Percentiles rank a stretch among this genome's conserved stretches.
Conservation (phyloP, 2,113 vertebrate species). For the Mormyrus lacerda region DNA sequence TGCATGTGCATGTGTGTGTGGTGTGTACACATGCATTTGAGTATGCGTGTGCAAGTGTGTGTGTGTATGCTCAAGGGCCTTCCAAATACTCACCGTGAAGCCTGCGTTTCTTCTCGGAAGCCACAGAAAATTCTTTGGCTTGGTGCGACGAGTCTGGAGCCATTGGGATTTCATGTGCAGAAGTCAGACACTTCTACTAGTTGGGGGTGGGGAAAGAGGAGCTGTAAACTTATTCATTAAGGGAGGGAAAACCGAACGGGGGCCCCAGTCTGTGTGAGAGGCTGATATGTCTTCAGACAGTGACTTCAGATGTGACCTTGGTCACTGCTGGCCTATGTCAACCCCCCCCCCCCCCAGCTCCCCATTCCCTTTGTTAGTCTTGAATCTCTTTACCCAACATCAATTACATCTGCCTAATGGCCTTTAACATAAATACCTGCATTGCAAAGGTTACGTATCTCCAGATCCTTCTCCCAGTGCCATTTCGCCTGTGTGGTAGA, state of each 20-base stretch:
- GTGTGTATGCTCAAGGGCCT: not conserved
- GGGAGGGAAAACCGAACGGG: not conserved
- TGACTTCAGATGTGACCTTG: not conserved
- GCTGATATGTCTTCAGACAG: not conserved
- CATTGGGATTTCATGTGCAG: not conserved
- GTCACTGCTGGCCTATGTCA: not conserved
- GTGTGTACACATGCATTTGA: not conserved
- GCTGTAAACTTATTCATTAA: not conserved
- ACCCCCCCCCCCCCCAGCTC: not conserved
- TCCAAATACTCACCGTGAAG: not conserved
- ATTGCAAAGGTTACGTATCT: constrained; percentile 64
- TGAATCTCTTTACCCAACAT: constrained; percentile 51
- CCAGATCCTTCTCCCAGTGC: constrained; percentile 57
- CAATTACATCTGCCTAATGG: constrained; percentile 55
- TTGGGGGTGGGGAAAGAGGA: not conserved
- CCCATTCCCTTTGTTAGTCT: constrained; percentile 48
- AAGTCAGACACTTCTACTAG: not conserved
- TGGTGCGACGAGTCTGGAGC: constrained; percentile 31
- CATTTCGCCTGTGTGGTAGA: constrained; percentile 51
- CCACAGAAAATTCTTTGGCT: not conserved
- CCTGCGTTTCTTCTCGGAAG: not conserved
- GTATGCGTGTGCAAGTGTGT: not conserved
- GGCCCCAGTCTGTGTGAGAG: not conserved
- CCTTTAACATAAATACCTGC: constrained; percentile 63
- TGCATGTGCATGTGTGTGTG: not conserved